A percentile compares a stretch with the other conserved stretches of the same genome.
phyloP scores from a whole-genome alignment of 2,113 vertebrate species.

The Burhinus bistriatus region DNA sequence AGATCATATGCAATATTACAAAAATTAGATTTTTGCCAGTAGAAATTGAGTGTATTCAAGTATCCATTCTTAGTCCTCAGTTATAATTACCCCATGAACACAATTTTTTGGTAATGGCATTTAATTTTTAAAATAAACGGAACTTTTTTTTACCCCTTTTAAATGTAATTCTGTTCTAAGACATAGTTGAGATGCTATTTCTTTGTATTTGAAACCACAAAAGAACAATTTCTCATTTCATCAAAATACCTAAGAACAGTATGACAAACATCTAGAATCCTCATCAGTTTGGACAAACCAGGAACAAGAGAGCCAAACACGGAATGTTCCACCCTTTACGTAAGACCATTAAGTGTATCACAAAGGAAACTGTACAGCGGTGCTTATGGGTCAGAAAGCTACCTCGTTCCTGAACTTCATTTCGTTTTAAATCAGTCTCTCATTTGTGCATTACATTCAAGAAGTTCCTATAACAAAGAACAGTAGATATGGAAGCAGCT shows the following conservation, averaged over 20 bases:
- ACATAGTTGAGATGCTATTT: not conserved
- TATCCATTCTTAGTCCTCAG: not conserved
- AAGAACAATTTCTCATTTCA: not conserved
- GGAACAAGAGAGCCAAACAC: not conserved
- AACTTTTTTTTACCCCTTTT: accelerated
- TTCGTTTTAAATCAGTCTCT: not conserved
- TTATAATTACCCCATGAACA: not conserved
- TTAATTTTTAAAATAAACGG: not conserved
- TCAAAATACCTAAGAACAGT: not conserved
- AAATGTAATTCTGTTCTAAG: not conserved
- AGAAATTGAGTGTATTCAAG: not conserved
- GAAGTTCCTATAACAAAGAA: not conserved
- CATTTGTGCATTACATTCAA: not conserved
- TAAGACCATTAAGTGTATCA: not conserved
- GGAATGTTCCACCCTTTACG: accelerated
- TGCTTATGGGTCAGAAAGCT: not conserved
- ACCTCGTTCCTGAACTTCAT: not conserved
- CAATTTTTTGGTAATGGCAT: not conserved
- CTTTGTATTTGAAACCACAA: not conserved
- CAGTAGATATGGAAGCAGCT: not conserved
- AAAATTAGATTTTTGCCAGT: not conserved
- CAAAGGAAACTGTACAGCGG: not conserved
- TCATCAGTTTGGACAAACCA: not conserved
- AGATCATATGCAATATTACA: accelerated
- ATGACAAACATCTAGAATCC: not conserved